Percentiles rank a stretch among this genome's conserved stretches.
phyloP scores from a whole-genome alignment of 1,140 invertebrate genomes.

The Oedothorax gibbosus region DNA sequence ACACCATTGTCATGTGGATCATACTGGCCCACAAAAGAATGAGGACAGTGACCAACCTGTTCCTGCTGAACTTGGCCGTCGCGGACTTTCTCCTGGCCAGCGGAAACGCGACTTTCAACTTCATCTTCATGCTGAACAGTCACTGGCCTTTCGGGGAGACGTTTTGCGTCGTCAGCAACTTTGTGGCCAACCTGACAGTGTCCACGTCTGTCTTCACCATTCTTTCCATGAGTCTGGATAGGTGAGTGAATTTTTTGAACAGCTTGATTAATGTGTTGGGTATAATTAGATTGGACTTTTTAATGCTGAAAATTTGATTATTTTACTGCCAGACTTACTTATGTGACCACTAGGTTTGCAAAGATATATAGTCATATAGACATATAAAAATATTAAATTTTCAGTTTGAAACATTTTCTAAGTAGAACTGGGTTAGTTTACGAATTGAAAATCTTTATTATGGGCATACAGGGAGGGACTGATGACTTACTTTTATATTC shows the following conservation, averaged over 20 bases:
- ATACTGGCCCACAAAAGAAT: slow-evolving; percentile 80
- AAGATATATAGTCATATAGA: too few relatives aligned
- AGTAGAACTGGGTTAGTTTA: too few relatives aligned
- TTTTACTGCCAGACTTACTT: too few relatives aligned
- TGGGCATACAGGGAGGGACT: too few relatives aligned
- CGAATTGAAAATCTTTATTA: too few relatives aligned
- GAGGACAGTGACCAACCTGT: slow-evolving; percentile 67
- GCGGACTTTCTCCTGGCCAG: slow-evolving; percentile 68
- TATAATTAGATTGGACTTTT: too few relatives aligned
- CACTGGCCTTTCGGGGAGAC: slow-evolving; percentile 88
- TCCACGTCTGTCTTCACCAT: slow-evolving; percentile 91
- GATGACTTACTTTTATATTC: too few relatives aligned
- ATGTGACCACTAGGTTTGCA: too few relatives aligned
- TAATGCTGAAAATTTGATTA: too few relatives aligned
- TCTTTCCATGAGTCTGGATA: slow-evolving; percentile 94
- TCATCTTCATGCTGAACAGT: slow-evolving; percentile 69
- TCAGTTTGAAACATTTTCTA: too few relatives aligned
- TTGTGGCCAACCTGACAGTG: slow-evolving; percentile 88
- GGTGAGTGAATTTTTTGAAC: slow-evolving; percentile 76
- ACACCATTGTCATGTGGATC: slow-evolving; percentile 90
- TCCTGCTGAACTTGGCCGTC: slow-evolving; percentile 66
- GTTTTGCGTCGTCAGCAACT: slow-evolving; percentile 90
- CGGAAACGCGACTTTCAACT: slow-evolving; percentile 71
- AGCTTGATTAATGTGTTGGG: too few relatives aligned
- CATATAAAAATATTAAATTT: too few relatives aligned